Evolutionary conservation across 2,888 invertebrate species (phyloP), one percentile per base, ranked within the genome.

Genomic region (Fabriciana adippe): DNA sequence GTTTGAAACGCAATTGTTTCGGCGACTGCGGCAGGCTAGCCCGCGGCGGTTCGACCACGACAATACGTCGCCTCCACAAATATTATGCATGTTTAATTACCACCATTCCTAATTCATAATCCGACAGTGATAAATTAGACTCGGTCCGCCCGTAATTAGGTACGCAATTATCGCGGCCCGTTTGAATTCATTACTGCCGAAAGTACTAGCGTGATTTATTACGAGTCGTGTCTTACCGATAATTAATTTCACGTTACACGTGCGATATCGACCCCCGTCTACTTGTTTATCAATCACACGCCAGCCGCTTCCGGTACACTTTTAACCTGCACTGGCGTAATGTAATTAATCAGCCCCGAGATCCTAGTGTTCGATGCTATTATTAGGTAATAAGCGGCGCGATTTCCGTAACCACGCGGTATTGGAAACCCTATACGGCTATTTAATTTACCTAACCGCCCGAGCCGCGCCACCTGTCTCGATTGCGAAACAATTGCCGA

Each of bases 41-140:
- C 63, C 53, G 66, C 61, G 61, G 66, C 66, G 55, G 60, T 59
- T 55, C 54, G 60, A 55, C 73, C 78, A 71, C 77, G 77, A 81
- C 79, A 78, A 78, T 79, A 79, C 78, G 81, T 79, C 81, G 82
- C 82, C 83, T 80, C 81, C 83, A 83, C 88, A 86, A 88, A 89
- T 89, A 88, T 85, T 88, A 90, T 88, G 86, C 89, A 90, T 89
- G 89, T 89, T 90, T 88, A 89, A 91, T 90, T 87, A 89, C 87
- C 85, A 87, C 87, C 83, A 84, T 88, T 84, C 85, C 87, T 89
- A 89, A 92, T 90, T 91, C 89, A 90, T 91, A 92, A 92, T 90
- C 90, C 84, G 91, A 91, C 91, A 89, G 84, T 92, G 90, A 92
- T 89, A 90, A 90, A 92, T 92, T 86, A 87, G 86, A 85, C 83